Evolutionary conservation across 2,888 invertebrate genomes (phyloP), one percentile per base, ranked within the genome.

Genomic region (Dione vanillae): DNA sequence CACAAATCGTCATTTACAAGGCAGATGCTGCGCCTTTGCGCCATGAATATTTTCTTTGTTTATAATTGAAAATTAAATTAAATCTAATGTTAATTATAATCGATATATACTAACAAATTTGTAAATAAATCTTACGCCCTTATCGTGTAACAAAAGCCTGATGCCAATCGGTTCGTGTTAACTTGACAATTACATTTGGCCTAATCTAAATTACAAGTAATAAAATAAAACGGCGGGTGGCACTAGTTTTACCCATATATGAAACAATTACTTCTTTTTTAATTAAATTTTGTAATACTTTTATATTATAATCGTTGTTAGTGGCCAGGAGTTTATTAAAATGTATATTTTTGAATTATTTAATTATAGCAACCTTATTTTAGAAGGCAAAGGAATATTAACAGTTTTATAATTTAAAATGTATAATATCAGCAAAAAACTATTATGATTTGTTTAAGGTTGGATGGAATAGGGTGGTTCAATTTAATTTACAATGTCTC

Each of bases 111-210:
- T 41, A 59, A 20, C 14, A 20, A 14, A 59, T 20, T 9, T 40
- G 41, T 47, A 35, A 14, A 9, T 35, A 40, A 40, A 40, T 41
- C n/a, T 11, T 45, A 62, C 58, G 27, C n/a, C 67, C 59, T 51
- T 67, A 51, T 35, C 59, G 59, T 59, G 41, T 52, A 12, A 67
- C 47, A 5, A 14, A 43, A 43, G 51, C 51, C 41, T 59, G 67
- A 67, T 67, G 19, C 19, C 41, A 67, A 67, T 58, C 67, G 7
- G 12, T 27, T 58, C 47, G 59, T 41, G 67, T 67, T 47, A 62
- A 62, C 62, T 35, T 62, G 45, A 59, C 59, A 47, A 62, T 62
- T 62, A 62, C 62, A 47, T 45, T 62, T 47, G 6, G 47, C 62
- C 35, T 62, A 47, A 62, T 62, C 62, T 62, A 47, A 62, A 62